These are phyloP conservation scores for Atta texana DNA, from an alignment of 1,140 invertebrate genomes.

Conservation along the genomic window DNA sequence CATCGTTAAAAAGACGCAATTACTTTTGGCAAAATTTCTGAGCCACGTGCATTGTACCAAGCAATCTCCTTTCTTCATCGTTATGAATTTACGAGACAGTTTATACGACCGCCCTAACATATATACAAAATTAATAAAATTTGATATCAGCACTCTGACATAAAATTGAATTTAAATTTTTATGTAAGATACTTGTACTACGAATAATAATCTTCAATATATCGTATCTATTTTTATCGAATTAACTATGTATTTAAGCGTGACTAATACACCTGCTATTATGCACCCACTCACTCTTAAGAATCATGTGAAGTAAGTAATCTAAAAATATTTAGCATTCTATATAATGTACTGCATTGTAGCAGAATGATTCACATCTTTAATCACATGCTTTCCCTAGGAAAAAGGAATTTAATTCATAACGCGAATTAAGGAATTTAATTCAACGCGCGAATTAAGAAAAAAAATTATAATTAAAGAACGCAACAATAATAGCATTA, in stretches of 20 bases:
- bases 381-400: background rate
- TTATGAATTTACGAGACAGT: conserved; percentile 26
- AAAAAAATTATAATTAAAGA: background rate
- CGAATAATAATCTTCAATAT: background rate
- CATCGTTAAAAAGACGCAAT: conserved; percentile 22
- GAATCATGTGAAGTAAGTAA: conserved; percentile 34
- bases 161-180: background rate
- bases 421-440: too few species aligned
- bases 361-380: conserved; percentile 56
- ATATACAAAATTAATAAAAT: background rate
- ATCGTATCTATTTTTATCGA: conserved; percentile 22
- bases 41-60: conserved; percentile 3
- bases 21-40: conserved; percentile 13
- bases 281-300: background rate
- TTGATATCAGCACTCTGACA: background rate
- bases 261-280: background rate
- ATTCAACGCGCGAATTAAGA: background rate
- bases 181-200: background rate
- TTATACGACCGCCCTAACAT: background rate
- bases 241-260: conserved; percentile 23
- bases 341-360: background rate
- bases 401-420: background rate
- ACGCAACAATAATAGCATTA: background rate
- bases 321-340: conserved; percentile 18
- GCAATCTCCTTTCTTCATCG: conserved; percentile 7